Conservation (phyloP, 2,113 vertebrate species). For the Hyperopisus bebe region DNA sequence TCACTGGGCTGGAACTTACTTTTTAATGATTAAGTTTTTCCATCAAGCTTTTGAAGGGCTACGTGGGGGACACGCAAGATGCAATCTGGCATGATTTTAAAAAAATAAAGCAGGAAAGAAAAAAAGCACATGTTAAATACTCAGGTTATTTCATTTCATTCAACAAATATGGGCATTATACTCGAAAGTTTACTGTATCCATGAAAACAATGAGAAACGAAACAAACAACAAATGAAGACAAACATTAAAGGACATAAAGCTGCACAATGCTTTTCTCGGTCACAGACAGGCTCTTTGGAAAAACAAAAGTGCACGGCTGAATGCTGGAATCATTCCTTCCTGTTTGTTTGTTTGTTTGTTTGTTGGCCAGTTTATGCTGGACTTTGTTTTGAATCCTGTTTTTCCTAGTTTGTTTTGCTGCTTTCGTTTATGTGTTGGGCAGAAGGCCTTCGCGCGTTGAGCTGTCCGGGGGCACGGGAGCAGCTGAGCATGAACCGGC, state of each 20-base stretch:
- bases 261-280: slow-evolving; percentile 56
- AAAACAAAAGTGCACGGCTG: slow-evolving; percentile 71
- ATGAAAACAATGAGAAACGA: slow-evolving; percentile 51
- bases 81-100: slow-evolving; percentile 40
- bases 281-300: slow-evolving; percentile 61
- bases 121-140: background rate
- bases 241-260: slow-evolving; percentile 51
- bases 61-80: slow-evolving; percentile 36
- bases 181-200: slow-evolving; percentile 70
- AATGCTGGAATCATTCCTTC: slow-evolving; percentile 61
- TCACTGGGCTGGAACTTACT: slow-evolving; percentile 25
- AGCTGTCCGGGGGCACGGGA: slow-evolving; percentile 29
- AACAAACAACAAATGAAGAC: slow-evolving; percentile 50
- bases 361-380: slow-evolving; percentile 47
- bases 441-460: slow-evolving; percentile 16
- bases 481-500: slow-evolving; percentile 48
- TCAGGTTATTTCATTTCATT: slow-evolving; percentile 24
- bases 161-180: slow-evolving; percentile 58
- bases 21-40: slow-evolving; percentile 59
- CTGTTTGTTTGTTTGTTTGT: slow-evolving; percentile 48
- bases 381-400: slow-evolving; percentile 43
- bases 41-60: slow-evolving; percentile 58
- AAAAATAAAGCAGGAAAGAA: slow-evolving; percentile 20
- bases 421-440: slow-evolving; percentile 46
- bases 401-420: slow-evolving; percentile 56